Base-by-base conservation (phyloP, 2,888 invertebrate genomes). In the Trichopria drosophilae region DNA sequence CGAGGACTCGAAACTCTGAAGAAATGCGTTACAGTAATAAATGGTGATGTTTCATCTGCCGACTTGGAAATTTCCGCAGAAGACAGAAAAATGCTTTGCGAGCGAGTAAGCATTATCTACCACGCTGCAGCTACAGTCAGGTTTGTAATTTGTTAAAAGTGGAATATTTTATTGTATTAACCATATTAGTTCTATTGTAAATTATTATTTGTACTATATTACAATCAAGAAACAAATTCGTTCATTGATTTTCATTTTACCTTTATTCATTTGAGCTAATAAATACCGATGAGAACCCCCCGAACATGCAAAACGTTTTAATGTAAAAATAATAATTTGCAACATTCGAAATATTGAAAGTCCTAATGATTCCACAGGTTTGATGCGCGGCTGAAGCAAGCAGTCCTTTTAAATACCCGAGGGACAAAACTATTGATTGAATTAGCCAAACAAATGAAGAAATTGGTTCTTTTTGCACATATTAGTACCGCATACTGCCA, bases 401-500 rank as follows among this genome's bases (percentile, higher is more conserved):
- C 98, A 1, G 90, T 97, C 6, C 79, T 94, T 45, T 80, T 98
- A 75, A 99, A 98, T 76, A 90, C 94, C 0, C 81, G 93, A 48
- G 97, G 94, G 26, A 95, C 95, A 0, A 89, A 91, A 70, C 82
- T 88, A 55, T 85, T 97, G 80, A 73, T 98, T 51, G 86, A 90
- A 7, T 74, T 98, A 46, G 94, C 89, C 39, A 87, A 85, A 67
- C 80, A 83, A 58, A 83, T 86, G 70, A 88, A 88, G 67, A 82
- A 90, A 6, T 78, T 98, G 35, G 78, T 63, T 42, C 76, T 87
- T 3, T 84, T 88, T 69, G 80, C 84, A 37, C 88, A 95, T 74
- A 83, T 94, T 5, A 94, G 94, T 2, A 94, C 95, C 0, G 86
- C 94, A 0, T 95, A 93, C 75, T 92, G 94, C 65, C 95, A 96